A percentile compares a stretch with the other conserved stretches of the same genome.
Evolutionary conservation across 2,113 vertebrate genomes (phyloP).

Genomic region (Neolamprologus modestus): DNA sequence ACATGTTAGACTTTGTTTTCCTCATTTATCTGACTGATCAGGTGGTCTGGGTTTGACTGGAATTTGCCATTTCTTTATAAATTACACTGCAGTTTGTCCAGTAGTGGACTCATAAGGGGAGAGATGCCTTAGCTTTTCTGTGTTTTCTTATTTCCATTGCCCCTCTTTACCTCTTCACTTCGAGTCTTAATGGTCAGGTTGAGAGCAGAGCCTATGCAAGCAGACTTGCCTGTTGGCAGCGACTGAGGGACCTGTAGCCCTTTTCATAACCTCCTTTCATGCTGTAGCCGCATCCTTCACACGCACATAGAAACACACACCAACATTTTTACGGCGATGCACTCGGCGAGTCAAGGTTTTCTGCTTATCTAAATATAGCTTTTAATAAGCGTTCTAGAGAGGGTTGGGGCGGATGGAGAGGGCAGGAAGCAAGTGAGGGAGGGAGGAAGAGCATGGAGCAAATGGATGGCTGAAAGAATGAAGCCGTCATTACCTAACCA

Average conservation of each 20-base stretch:
- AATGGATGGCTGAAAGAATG: constrained; percentile 33
- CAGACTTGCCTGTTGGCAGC: neutral
- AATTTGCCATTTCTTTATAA: neutral
- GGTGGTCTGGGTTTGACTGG: constrained; percentile 17
- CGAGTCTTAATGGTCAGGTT: neutral
- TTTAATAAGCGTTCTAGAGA: constrained; percentile 29
- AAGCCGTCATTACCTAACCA: constrained; percentile 42
- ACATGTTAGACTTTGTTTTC: constrained; percentile 3
- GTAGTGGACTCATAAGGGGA: neutral
- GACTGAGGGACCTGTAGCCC: neutral
- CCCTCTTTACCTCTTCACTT: neutral
- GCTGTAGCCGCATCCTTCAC: neutral
- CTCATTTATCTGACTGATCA: neutral
- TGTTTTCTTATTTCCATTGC: neutral
- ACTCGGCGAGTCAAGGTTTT: neutral
- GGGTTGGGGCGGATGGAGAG: constrained; percentile 25
- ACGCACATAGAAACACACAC: neutral
- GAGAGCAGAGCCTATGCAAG: constrained; percentile 24
- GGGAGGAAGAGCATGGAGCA: neutral
- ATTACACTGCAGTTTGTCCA: neutral
- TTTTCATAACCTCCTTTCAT: constrained; percentile 7
- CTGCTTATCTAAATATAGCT: constrained; percentile 50
- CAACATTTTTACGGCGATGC: neutral
- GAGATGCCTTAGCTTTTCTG: neutral
- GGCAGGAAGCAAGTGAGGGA: constrained; percentile 6